Base-by-base conservation (phyloP, 2,113 vertebrate genomes). In the Gallinago jamesoni region DNA sequence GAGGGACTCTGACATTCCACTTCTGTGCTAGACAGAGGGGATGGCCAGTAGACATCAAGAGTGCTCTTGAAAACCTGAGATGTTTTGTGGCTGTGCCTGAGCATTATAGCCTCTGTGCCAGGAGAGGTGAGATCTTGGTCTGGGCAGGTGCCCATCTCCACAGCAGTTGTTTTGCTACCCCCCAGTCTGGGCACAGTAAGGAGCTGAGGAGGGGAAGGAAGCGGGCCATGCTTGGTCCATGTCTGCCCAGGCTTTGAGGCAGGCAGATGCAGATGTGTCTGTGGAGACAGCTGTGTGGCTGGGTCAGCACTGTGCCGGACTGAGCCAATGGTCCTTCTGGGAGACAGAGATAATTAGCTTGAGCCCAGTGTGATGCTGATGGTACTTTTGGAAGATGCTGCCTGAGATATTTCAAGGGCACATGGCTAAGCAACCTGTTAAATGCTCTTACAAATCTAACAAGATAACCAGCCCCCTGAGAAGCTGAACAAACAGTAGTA, bases 381-480 rank as follows among this genome's bases (percentile, higher is more conserved):
- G 24, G 84, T 92, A 84, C 64, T 70, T 93, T 69, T 84, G 73
- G 86, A 94, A 94, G 87, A 92, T 60, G 53, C 57, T 90, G 94
- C 60, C 56, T 92, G 81, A 91, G 73, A 62, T 89, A 89, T 84
- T 92, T 92, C 86, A 90, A 97, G 93, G 90, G 73, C 76, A 7
- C 21, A 59, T 1, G 1, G 88, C 52, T 86, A 87, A 93, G 85
- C 69, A 96, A 94, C 96, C 76, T 96, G 89, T 84, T 96, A 96
- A 97, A 96, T 76, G 80, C 41, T 95, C 62, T 90, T 90, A 81
- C 92, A 93, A 96, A 93, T 82, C 86, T 92, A 93, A 94, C 62
- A 92, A 92, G 96, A 96, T 92, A 96, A 96, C 94, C 94, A 96
- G 86, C 57, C 92, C 66, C 76, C 80, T 64, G 95, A 93, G 96